Evolutionary conservation across 2,113 vertebrate genomes (phyloP), one percentile per base, ranked within the genome.

Genomic region (Triplophysa dalaica): DNA sequence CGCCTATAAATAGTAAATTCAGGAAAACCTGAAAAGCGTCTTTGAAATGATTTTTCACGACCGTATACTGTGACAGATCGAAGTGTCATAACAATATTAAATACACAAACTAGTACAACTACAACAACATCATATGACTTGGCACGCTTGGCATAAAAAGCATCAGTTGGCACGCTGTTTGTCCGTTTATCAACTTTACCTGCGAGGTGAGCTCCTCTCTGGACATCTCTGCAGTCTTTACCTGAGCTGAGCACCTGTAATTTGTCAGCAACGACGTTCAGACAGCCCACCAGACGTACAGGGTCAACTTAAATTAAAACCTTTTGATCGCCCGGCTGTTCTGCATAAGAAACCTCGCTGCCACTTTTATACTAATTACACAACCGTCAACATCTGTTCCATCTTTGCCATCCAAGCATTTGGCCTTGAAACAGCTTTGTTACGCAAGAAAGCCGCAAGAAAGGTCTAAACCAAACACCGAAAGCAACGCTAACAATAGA

Each of bases 361-460:
- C 45, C 78, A 85, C 56, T 75, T 16, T 82, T 80, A 75, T 63
- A 66, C 41, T 77, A 68, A 82, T 93, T 88, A 90, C 74, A 85
- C 90, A 91, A 91, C 85, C 73, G 16, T 82, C 74, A 87, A 89
- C 89, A 91, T 91, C 91, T 91, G 90, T 85, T 90, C 84, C 87
- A 83, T 85, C 78, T 38, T 38, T 38, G 19, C 21, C 67, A 69
- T 79, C 83, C 81, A 80, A 72, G 81, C 78, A 77, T 82, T 84
- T 78, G 81, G 62, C 33, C 33, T 38, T 38, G 33, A 78, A 89
- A 75, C 81, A 77, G 79, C 62, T 76, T 83, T 38, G 81, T 80
- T 84, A 78, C 70, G 21, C 64, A 73, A 56, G 41, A 66, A 33
- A 12, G 81, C 65, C 67, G 66, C 48, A 83, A 38, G 58, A 75